Percentiles rank a stretch among this genome's conserved stretches.
Conservation (phyloP, 2,113 vertebrate genomes). For the Camarhynchus parvulus region DNA sequence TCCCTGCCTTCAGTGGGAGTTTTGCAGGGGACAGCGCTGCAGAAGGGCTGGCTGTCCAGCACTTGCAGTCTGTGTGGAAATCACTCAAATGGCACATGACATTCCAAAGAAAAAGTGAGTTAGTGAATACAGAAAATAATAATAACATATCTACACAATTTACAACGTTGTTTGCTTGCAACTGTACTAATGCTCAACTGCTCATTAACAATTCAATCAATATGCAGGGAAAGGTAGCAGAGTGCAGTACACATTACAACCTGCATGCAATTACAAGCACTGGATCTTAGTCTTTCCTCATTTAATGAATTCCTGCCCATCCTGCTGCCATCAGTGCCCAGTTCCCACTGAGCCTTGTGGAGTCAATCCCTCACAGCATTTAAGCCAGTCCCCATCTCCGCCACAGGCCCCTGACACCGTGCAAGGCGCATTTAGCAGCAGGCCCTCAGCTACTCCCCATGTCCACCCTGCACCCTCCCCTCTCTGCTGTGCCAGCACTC, state of each 20-base stretch:
- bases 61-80: neutral
- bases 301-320: neutral
- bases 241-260: neutral
- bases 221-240: neutral
- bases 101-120: neutral
- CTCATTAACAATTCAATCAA: neutral
- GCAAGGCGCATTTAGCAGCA: fast-evolving
- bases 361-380: neutral
- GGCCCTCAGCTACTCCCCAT: neutral
- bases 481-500: neutral
- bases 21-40: neutral
- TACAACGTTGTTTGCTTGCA: neutral
- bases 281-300: neutral
- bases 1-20: neutral
- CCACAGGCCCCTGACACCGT: fast-evolving
- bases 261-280: neutral
- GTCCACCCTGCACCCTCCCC: neutral
- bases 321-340: fast-evolving
- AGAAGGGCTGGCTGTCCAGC: neutral
- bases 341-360: neutral
- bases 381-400: fast-evolving
- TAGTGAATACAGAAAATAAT: neutral
- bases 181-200: neutral
- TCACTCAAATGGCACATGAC: neutral
- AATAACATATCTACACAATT: neutral